Conservation (phyloP, 2,888 invertebrate genomes). For the Xestia c-nigrum region DNA sequence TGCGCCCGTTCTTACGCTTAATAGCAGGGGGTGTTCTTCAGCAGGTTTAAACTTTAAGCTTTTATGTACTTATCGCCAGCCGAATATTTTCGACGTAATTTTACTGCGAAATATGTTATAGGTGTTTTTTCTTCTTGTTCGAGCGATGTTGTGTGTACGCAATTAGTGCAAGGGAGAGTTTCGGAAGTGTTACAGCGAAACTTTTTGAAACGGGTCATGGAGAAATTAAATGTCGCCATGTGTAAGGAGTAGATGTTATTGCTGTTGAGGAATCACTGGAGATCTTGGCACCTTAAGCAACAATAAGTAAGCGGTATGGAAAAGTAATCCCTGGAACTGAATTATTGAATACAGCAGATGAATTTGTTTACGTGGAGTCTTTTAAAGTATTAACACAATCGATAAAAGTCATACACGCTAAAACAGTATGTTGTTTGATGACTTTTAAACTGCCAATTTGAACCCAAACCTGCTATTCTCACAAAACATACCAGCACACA, state of each 20-base stretch:
- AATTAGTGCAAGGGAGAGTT: slow-evolving; percentile 32
- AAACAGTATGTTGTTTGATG: not conserved
- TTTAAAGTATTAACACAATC: not conserved
- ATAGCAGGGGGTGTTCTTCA: slow-evolving; percentile 73
- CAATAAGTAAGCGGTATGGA: not conserved
- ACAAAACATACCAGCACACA: slow-evolving; percentile 43
- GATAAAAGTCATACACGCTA: not conserved
- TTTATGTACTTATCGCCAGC: slow-evolving; percentile 69
- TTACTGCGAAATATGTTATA: slow-evolving; percentile 54
- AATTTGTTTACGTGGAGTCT: not conserved
- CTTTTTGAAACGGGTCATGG: slow-evolving; percentile 7
- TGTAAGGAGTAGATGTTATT: not conserved
- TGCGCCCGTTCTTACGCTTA: slow-evolving; percentile 76
- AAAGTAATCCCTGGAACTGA: not conserved
- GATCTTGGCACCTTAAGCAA: not conserved
- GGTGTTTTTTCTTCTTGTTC: slow-evolving; percentile 43
- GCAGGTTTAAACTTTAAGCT: slow-evolving; percentile 69
- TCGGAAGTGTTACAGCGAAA: slow-evolving; percentile 29
- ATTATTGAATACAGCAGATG: not conserved
- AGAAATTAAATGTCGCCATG: slow-evolving; percentile 7
- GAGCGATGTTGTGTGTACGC: slow-evolving; percentile 20
- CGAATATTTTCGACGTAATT: slow-evolving; percentile 66
- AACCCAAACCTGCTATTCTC: not conserved
- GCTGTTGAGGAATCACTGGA: not conserved
- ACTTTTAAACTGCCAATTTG: not conserved